Evolutionary conservation across 2,797 vertebrate species (phyloP).

Genomic region (Scomberomorus guttatus): DNA sequence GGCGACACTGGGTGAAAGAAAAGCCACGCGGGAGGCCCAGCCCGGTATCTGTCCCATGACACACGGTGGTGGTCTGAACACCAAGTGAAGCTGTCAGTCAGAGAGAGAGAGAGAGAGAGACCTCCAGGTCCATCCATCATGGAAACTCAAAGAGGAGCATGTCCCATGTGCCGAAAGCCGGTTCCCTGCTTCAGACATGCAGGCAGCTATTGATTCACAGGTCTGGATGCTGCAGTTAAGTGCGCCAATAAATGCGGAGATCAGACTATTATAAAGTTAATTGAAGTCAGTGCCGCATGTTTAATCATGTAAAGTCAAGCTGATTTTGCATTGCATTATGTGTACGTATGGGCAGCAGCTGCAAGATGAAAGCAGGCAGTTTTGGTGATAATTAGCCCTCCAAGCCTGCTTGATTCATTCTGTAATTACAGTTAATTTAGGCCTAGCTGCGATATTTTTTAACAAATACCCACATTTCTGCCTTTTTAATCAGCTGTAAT

Average conservation of each 20-base stretch:
- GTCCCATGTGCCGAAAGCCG: conserved; percentile 40
- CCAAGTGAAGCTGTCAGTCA: conserved; percentile 66
- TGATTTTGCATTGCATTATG: background rate
- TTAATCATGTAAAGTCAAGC: background rate
- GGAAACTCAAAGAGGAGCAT: conserved; percentile 40
- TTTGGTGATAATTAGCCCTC: background rate
- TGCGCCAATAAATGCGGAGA: background rate
- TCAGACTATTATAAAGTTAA: too few relatives aligned
- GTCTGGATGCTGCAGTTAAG: conserved; percentile 5
- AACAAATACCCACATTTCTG: background rate
- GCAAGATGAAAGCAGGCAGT: background rate
- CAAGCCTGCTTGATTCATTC: background rate
- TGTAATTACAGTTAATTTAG: background rate
- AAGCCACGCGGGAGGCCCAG: conserved; percentile 73
- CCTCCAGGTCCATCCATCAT: conserved; percentile 70
- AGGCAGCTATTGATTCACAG: conserved; percentile 45
- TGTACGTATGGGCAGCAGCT: background rate
- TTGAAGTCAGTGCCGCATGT: too few relatives aligned
- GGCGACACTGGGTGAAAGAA: conserved; percentile 63
- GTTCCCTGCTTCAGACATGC: conserved; percentile 30
- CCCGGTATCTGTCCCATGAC: conserved; percentile 63
- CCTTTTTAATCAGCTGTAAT: background rate
- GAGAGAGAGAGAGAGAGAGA: conserved; percentile 17
- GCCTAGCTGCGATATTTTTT: background rate
- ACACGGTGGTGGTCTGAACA: conserved; percentile 61